phyloP scores from a whole-genome alignment of 2,113 vertebrate genomes.

The Apistogramma diplotaenia region DNA sequence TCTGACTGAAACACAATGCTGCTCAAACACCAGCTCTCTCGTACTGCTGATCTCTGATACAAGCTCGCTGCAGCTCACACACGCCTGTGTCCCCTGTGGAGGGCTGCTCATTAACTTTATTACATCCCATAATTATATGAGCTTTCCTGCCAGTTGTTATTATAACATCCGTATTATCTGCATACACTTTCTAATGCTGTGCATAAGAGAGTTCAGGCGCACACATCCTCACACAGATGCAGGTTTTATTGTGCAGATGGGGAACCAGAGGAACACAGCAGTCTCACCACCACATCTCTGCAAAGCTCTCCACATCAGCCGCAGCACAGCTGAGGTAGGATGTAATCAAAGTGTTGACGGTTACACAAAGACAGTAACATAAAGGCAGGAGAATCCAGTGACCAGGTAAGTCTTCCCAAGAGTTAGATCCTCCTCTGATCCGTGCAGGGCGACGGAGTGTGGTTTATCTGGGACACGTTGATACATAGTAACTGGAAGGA shows the following conservation, averaged over 20 bases:
- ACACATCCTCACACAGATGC: background rate
- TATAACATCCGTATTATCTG: slow-evolving; percentile 26
- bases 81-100: slow-evolving; percentile 28
- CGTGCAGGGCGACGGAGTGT: background rate
- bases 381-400: slow-evolving; percentile 11
- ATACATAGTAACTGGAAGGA: background rate
- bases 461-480: background rate
- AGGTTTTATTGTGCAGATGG: slow-evolving; percentile 33
- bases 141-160: slow-evolving; percentile 43
- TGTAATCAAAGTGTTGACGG: slow-evolving; percentile 34
- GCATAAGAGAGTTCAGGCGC: background rate
- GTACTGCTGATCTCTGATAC: background rate
- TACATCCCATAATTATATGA: slow-evolving; percentile 54
- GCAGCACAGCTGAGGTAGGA: slow-evolving; percentile 24
- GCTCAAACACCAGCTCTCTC: background rate
- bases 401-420: slow-evolving; percentile 13
- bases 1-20: background rate
- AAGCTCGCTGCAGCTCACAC: background rate
- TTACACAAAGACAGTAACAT: slow-evolving; percentile 7
- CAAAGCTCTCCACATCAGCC: background rate
- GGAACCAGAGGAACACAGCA: slow-evolving; percentile 22
- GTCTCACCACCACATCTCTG: background rate
- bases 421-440: background rate
- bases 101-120: slow-evolving; percentile 65
- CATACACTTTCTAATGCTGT: background rate